Conservation (phyloP, 2,888 invertebrate species). For the Drosophila tripunctata region DNA sequence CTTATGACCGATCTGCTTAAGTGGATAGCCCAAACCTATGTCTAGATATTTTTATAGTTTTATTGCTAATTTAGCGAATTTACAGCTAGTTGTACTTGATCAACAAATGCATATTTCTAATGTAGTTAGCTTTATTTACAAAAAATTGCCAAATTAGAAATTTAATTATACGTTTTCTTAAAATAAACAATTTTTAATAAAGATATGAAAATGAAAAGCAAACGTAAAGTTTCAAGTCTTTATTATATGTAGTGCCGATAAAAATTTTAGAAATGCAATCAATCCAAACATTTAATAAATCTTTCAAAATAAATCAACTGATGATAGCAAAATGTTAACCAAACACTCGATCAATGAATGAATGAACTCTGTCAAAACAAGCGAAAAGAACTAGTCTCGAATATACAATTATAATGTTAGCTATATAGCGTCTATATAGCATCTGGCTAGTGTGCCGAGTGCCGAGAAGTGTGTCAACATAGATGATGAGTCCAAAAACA, state of each 20-base stretch:
- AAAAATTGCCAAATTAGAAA: not conserved
- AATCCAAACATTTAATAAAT: not conserved
- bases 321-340: not conserved
- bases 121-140: not conserved
- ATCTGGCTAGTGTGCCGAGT: not conserved
- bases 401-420: not conserved
- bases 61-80: constrained; percentile 7
- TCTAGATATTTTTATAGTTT: constrained; percentile 19
- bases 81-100: not conserved
- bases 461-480: constrained; percentile 61
- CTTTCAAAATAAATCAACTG: not conserved
- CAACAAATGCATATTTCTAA: not conserved
- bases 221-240: too few species aligned
- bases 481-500: constrained; percentile 30
- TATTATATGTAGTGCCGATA: not conserved
- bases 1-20: constrained; percentile 89
- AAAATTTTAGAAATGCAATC: too few species aligned
- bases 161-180: not conserved
- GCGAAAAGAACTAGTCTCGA: constrained; percentile 6
- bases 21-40: constrained; percentile 86
- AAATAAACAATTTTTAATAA: not conserved
- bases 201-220: not conserved
- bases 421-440: not conserved
- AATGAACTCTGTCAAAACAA: constrained; percentile 27
- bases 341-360: constrained; percentile 35